Base-by-base conservation (phyloP, 2,797 vertebrate genomes). In the Acanthiza pusilla region DNA sequence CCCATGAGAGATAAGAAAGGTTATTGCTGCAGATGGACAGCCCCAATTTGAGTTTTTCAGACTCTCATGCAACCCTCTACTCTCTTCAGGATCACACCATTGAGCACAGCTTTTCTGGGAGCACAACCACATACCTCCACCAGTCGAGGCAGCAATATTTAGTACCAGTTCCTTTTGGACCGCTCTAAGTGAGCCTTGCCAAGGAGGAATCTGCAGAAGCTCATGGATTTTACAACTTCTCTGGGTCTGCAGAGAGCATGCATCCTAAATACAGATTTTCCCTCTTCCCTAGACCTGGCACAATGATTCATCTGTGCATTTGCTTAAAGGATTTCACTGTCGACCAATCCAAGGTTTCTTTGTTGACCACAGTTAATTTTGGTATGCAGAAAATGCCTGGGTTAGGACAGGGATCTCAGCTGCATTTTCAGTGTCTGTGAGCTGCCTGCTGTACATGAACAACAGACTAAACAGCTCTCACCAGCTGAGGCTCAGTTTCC, bases 321-420 rank as follows among this genome's bases (percentile, higher is more conserved):
- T 86, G 30, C 89, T 94, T 72, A 62, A 96, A 84, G 66, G 79
- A 81, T 90, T 84, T 88, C 70, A 29, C 62, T 70, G 60, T 50
- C 11, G 0, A 70, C 77, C 77, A 78, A 76, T 91, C 93, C 80
- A 42, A 38, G 45, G 67, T 76, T 86, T 82, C 89, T 76, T 72
- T 65, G 40, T 73, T 81, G 88, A 94, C 88, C 74, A 60, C 95
- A 93, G 88, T 81, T 76, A 62, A 91, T 76, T 91, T 73, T 87
- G 93, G 91, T 86, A 93, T 94, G 94, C 85, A 94, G 83, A 95
- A 95, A 95, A 96, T 94, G 67, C 88, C 55, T 87, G 83, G 55
- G 73, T 67, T 73, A 66, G 76, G 91, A 58, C 66, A 76, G 71
- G 77, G 90, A 86, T 72, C 18, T 74, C 42, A 72, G 62, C n/a